phyloP scores from a whole-genome alignment of 2,888 invertebrate genomes.

The Oxytorus armatus region DNA sequence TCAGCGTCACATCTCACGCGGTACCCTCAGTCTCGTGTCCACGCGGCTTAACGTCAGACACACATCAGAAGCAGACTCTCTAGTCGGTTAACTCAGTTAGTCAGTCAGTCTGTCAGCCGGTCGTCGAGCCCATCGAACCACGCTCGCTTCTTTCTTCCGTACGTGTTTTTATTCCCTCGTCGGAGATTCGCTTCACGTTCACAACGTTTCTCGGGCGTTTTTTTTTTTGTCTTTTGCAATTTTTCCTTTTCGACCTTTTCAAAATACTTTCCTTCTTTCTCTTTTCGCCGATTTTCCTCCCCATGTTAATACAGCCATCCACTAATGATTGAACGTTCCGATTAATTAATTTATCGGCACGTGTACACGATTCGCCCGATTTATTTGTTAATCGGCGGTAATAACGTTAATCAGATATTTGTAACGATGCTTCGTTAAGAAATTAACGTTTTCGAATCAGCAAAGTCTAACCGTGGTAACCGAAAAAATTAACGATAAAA shows the following conservation, averaged over 20 bases:
- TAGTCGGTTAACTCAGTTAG: constrained; percentile 76
- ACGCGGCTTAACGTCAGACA: constrained; percentile 75
- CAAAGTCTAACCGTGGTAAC: constrained; percentile 49
- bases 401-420: not conserved
- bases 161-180: constrained; percentile 21
- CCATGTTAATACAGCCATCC: constrained; percentile 4
- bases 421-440: not conserved
- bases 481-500: not conserved
- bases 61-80: constrained; percentile 63
- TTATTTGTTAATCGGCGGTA: not conserved
- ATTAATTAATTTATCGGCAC: not conserved
- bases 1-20: constrained; percentile 63
- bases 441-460: not conserved
- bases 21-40: constrained; percentile 78
- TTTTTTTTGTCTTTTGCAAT: not conserved
- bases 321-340: not conserved
- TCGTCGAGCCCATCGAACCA: constrained; percentile 61
- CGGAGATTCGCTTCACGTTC: not conserved
- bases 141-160: constrained; percentile 57
- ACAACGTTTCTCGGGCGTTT: not conserved
- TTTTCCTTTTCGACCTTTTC: too few species aligned
- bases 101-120: constrained; percentile 67
- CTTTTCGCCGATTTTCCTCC: constrained; percentile 24
- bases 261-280: constrained; percentile 47
- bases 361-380: not conserved